These are phyloP conservation scores for Pomatostomus ruficeps DNA, from an alignment of 2,113 vertebrate species.

Conservation along the genomic window DNA sequence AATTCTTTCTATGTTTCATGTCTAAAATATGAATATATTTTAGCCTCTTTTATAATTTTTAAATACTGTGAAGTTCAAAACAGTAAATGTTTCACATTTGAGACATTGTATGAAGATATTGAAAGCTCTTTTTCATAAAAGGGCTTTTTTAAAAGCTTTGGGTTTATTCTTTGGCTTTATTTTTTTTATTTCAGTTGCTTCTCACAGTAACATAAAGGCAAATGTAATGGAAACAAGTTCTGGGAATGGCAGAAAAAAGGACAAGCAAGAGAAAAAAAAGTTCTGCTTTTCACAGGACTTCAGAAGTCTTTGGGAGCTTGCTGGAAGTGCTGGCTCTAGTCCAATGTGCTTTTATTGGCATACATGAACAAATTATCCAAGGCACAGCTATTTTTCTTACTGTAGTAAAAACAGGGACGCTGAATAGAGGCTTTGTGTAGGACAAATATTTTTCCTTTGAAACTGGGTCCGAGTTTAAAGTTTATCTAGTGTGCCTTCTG, in stretches of 20 bases:
- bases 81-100: not conserved
- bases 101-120: not conserved
- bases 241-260: not conserved
- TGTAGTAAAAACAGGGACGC: constrained; percentile 32
- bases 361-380: constrained; percentile 36
- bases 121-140: not conserved
- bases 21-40: not conserved
- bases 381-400: constrained; percentile 56
- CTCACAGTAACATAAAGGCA: not conserved
- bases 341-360: constrained; percentile 57
- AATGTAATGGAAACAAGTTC: not conserved
- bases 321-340: constrained; percentile 23
- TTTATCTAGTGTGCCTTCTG: constrained; percentile 20
- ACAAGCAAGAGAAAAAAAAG: not conserved
- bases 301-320: constrained; percentile 4
- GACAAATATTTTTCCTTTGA: constrained; percentile 49
- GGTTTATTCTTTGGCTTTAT: not conserved
- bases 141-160: not conserved
- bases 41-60: not conserved
- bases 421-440: constrained; percentile 56
- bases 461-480: not conserved
- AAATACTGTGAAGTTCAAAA: not conserved
- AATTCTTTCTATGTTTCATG: not conserved
- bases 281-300: constrained; percentile 5
- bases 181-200: not conserved